Evolutionary conservation across 2,797 vertebrate species (phyloP).

Genomic region (Phataginus tetradactyla): DNA sequence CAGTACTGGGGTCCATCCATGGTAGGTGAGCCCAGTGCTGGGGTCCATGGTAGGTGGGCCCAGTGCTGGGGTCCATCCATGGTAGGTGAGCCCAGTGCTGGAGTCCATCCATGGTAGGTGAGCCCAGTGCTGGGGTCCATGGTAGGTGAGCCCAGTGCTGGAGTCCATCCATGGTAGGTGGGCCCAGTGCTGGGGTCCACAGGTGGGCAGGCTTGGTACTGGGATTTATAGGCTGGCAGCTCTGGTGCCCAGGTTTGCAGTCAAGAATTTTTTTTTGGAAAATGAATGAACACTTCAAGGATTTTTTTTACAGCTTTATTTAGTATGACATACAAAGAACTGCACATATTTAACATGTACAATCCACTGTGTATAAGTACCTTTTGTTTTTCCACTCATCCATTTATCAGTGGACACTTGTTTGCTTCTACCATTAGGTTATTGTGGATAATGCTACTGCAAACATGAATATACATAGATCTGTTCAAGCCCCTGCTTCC

Average conservation of each 20-base stretch:
- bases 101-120: neutral
- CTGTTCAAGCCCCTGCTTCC: neutral
- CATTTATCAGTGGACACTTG: neutral
- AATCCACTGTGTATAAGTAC: neutral
- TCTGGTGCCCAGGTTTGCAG: neutral
- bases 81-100: neutral
- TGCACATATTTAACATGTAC: neutral
- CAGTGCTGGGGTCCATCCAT: neutral
- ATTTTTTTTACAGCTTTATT: neutral
- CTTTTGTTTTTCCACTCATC: neutral
- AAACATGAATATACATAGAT: neutral
- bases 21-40: too few species aligned
- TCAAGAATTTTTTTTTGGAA: neutral
- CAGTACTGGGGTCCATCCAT: neutral
- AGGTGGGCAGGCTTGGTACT: neutral
- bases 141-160: neutral
- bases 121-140: neutral
- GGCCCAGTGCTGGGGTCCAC: neutral
- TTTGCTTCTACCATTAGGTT: neutral
- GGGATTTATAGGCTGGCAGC: too few species aligned
- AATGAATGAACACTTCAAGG: neutral
- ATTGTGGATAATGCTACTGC: neutral
- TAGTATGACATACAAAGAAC: neutral
- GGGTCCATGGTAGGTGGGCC: neutral
- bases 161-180: neutral